Evolutionary conservation across 2,888 invertebrate genomes (phyloP).

Genomic region (Drosophila acutilabella): DNA sequence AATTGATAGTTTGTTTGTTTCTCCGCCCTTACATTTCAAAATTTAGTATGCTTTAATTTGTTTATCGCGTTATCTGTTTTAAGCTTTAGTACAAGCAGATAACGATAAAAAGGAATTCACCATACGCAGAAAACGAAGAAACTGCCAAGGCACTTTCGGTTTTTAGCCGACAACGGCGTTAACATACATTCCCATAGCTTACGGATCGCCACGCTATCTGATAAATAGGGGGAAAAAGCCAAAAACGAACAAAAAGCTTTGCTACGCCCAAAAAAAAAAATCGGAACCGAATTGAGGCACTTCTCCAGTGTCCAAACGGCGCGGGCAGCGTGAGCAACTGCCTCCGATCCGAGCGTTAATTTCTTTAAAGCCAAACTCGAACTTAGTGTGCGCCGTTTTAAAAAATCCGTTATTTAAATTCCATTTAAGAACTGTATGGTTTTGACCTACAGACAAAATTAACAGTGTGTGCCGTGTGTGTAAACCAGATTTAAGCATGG

Average conservation of each 20-base stretch:
- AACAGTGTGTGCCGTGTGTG: constrained; percentile 8
- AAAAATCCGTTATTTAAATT: not conserved
- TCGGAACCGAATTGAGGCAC: not conserved
- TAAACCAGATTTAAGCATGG: constrained; percentile 48
- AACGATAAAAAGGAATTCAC: constrained; percentile 73
- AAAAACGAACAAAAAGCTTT: constrained; percentile 30
- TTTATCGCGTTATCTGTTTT: constrained; percentile 40
- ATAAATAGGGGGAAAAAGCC: constrained; percentile 30
- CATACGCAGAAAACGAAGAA: constrained; percentile 54
- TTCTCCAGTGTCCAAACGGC: constrained; percentile 79
- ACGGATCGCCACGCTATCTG: constrained; percentile 32
- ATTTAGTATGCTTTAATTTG: constrained; percentile 11
- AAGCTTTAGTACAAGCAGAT: constrained; percentile 55
- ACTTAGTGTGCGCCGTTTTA: constrained; percentile 32
- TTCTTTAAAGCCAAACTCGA: not conserved
- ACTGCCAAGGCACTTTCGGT: constrained; percentile 58
- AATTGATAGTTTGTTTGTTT: constrained; percentile 13
- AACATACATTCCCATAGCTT: constrained; percentile 39
- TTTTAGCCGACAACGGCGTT: constrained; percentile 34
- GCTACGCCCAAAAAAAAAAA: constrained; percentile 26
- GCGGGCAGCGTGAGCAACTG: constrained; percentile 77
- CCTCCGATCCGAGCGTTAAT: constrained; percentile 10
- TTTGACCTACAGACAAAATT: constrained; percentile 8
- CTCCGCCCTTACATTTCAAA: constrained; percentile 24
- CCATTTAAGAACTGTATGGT: constrained; percentile 9